Conservation (phyloP, 2,888 invertebrate species). For the Brenthis ino region DNA sequence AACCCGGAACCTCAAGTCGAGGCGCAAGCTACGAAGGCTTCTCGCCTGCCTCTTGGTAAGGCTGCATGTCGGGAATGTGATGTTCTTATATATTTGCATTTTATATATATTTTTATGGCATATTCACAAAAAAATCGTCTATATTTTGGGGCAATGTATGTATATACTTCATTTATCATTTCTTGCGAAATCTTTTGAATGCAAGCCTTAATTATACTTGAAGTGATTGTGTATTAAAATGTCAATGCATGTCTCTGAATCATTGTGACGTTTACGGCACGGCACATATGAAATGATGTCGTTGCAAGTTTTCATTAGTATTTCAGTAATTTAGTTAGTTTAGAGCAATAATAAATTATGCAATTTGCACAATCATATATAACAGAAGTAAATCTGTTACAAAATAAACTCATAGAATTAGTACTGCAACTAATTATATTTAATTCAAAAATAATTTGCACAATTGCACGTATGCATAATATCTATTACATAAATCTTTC, state of each 20-base stretch:
- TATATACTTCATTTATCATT: too few relatives aligned
- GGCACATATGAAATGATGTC: conserved; percentile 7
- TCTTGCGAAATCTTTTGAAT: too few relatives aligned
- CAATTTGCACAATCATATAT: neutral
- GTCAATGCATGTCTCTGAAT: neutral
- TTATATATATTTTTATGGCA: neutral
- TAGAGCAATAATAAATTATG: neutral
- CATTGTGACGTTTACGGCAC: neutral
- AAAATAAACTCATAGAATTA: too few relatives aligned
- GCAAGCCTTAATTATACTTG: neutral
- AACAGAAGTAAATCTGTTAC: too few relatives aligned
- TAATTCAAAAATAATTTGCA: neutral
- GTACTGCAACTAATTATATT: neutral
- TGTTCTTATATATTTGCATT: neutral
- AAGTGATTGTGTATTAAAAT: neutral
- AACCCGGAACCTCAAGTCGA: conserved; percentile 48
- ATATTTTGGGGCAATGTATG: neutral
- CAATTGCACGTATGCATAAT: conserved; percentile 8
- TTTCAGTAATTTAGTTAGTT: neutral
- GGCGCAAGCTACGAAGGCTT: conserved; percentile 44
- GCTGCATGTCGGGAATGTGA: conserved; percentile 50
- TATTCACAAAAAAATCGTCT: neutral
- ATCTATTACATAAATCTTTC: conserved; percentile 22
- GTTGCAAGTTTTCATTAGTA: neutral
- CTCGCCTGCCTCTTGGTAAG: conserved; percentile 58